phyloP scores from a whole-genome alignment of 2,797 vertebrate genomes.

The Liasis olivaceus region DNA sequence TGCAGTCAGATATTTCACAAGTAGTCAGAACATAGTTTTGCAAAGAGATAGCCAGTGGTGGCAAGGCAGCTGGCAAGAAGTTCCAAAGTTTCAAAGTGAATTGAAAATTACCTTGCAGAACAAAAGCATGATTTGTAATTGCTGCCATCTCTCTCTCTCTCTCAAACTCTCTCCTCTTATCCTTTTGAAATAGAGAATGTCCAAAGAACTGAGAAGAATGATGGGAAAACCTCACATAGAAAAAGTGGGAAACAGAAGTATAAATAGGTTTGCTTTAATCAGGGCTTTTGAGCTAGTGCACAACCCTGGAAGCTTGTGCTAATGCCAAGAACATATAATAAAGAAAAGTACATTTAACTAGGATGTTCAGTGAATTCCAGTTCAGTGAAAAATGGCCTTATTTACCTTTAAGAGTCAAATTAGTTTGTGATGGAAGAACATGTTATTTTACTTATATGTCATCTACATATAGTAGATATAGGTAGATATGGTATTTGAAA shows the following conservation, averaged over 20 bases:
- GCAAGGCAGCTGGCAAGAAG: neutral
- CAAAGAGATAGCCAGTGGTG: constrained; percentile 24
- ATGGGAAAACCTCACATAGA: neutral
- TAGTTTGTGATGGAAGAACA: neutral
- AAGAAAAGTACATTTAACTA: neutral
- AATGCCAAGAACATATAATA: neutral
- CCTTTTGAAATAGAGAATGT: neutral
- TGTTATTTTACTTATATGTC: neutral
- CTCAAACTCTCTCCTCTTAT: too few species aligned
- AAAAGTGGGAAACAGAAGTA: neutral
- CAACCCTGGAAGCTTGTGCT: neutral
- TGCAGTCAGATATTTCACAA: constrained; percentile 25
- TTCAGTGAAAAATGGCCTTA: neutral
- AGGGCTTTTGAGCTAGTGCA: neutral
- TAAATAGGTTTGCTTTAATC: neutral
- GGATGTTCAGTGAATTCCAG: neutral
- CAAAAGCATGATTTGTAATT: too few species aligned
- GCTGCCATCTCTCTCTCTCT: neutral
- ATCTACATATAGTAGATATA: neutral
- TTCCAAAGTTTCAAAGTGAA: neutral
- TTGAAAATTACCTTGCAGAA: neutral
- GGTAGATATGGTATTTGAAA: too few species aligned
- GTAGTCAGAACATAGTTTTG: neutral
- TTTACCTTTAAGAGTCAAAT: neutral
- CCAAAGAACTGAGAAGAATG: neutral